Evolutionary conservation across 2,888 invertebrate genomes (phyloP).

Genomic region (Cephonodes hylas): DNA sequence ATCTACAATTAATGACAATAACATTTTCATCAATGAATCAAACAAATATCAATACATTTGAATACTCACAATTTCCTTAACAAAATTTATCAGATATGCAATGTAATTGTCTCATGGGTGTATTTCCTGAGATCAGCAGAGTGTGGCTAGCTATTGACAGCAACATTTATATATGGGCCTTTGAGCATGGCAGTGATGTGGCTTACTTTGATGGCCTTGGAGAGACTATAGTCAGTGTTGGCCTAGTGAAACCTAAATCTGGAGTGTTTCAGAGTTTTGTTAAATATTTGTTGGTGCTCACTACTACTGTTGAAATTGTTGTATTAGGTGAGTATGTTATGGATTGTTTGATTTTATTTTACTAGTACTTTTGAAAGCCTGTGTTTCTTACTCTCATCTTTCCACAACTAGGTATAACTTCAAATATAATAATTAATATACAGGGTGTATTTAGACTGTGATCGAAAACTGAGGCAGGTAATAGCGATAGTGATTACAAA

Average conservation of each 20-base stretch:
- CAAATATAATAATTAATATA: no score
- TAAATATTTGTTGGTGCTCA: conserved; percentile 93
- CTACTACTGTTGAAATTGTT: conserved; percentile 97
- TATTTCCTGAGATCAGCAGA: conserved; percentile 97
- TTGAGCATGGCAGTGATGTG: conserved; percentile 96
- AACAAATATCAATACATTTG: no score
- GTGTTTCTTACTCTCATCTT: no score
- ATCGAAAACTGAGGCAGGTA: no score
- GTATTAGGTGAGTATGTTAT: conserved; percentile 86
- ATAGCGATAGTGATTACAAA: no score
- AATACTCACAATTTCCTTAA: conserved; percentile 6
- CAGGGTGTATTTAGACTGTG: no score
- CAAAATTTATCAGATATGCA: conserved; percentile 88
- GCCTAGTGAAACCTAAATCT: conserved; percentile 92
- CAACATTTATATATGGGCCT: conserved; percentile 99
- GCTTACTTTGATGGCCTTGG: conserved; percentile 98
- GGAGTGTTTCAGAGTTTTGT: conserved; percentile 95
- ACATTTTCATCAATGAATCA: no score
- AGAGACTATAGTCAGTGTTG: conserved; percentile 96
- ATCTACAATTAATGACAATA: no score
- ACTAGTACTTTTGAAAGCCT: neutral
- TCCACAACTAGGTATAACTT: no score
- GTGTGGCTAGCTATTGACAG: conserved; percentile 99
- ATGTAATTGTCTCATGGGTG: conserved; percentile 97
- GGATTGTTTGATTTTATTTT: neutral